A percentile compares a stretch with the other conserved stretches of the same genome.
Evolutionary conservation across 1,140 invertebrate species (phyloP).

Genomic region (Apis florea): DNA sequence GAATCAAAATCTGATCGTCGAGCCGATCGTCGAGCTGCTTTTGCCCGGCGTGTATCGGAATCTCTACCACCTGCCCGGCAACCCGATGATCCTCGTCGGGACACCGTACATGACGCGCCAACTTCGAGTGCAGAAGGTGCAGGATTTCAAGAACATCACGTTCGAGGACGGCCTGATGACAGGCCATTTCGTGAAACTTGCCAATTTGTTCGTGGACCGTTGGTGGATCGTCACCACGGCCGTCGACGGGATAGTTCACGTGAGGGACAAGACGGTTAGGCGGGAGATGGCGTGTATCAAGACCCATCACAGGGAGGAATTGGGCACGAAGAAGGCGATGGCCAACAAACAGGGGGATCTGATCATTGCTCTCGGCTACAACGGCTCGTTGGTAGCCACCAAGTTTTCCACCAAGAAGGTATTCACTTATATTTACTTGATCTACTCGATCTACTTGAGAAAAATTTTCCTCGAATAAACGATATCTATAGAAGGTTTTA

Average conservation of each 20-base stretch:
- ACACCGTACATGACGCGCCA: conserved; percentile 67
- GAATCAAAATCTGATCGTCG: conserved; percentile 23
- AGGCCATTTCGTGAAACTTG: conserved; percentile 65
- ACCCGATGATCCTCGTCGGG: conserved; percentile 55
- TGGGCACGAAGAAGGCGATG: conserved; percentile 66
- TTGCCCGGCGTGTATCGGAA: conserved; percentile 46
- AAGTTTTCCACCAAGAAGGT: conserved; percentile 11
- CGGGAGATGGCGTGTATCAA: conserved; percentile 32
- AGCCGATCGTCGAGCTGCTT: conserved; percentile 33
- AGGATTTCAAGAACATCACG: conserved; percentile 44
- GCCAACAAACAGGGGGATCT: conserved; percentile 54
- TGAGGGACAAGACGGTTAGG: conserved; percentile 52
- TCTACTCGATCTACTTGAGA: too few relatives aligned
- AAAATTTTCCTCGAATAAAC: too few relatives aligned
- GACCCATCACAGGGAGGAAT: conserved; percentile 69
- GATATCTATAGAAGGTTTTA: too few relatives aligned
- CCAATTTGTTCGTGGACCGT: conserved; percentile 61
- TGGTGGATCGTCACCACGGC: conserved; percentile 66
- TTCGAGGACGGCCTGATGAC: conserved; percentile 28
- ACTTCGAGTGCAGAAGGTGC: conserved; percentile 59
- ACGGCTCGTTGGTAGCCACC: conserved; percentile 70
- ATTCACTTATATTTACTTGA: not conserved
- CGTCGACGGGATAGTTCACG: conserved; percentile 65
- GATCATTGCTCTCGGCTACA: conserved; percentile 64
- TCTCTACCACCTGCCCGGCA: conserved; percentile 55